Evolutionary conservation across 30 jellyfish, hydroid and myxozoan species (phyloP).

Genomic region (Aurelia sp.): DNA sequence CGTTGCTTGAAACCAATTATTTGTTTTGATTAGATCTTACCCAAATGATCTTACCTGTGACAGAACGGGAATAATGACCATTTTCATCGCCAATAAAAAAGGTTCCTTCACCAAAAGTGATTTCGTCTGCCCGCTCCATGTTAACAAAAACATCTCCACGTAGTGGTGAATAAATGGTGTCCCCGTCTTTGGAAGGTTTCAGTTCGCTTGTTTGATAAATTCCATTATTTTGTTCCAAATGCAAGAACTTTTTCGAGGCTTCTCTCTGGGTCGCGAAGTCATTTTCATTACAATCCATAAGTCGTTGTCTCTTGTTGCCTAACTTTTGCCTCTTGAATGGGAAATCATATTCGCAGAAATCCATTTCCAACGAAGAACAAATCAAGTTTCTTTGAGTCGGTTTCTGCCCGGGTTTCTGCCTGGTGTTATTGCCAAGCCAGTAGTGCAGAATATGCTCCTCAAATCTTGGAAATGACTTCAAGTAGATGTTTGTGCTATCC

Average conservation of each 20-base stretch:
- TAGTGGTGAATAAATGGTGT: constrained; percentile 22
- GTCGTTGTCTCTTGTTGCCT: neutral
- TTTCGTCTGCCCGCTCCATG: constrained; percentile 30
- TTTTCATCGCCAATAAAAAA: constrained; percentile 14
- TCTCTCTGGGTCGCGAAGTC: neutral
- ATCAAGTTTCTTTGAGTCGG: no score
- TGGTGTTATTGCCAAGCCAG: no score
- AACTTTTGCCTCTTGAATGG: neutral
- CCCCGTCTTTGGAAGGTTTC: constrained; percentile 40
- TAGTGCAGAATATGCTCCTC: no score
- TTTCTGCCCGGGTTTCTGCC: no score
- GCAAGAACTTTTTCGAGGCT: neutral
- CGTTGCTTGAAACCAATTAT: neutral
- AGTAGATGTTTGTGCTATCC: no score
- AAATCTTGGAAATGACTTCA: no score
- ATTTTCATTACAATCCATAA: neutral
- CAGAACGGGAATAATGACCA: constrained; percentile 25
- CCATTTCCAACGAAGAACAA: no score
- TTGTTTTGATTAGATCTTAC: neutral
- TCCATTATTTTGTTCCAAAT: constrained; percentile 11
- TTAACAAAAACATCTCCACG: constrained; percentile 34
- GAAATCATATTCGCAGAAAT: no score
- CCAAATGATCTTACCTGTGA: constrained; percentile 7
- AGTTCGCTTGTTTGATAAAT: constrained; percentile 29
- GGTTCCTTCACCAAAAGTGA: constrained; percentile 21